phyloP scores from a whole-genome alignment of 2,113 vertebrate species.

The Chaetodon auriga region DNA sequence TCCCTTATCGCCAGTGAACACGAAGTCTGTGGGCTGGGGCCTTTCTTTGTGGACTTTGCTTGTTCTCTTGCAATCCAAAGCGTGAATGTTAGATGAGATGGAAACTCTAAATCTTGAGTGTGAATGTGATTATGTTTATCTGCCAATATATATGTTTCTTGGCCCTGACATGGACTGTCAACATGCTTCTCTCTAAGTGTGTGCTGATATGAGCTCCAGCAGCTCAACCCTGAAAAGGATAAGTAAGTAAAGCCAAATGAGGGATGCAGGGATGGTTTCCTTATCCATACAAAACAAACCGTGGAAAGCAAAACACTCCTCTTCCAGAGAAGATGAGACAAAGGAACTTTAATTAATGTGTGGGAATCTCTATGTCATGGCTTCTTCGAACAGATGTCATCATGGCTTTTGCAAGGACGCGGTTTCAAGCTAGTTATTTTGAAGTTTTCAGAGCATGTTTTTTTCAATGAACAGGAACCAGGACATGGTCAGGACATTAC shows the following conservation, averaged over 20 bases:
- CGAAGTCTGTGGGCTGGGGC: not conserved
- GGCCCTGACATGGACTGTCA: not conserved
- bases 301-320: not conserved
- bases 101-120: not conserved
- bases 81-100: not conserved
- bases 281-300: not conserved
- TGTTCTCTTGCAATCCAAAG: not conserved
- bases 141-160: not conserved
- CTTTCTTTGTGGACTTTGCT: not conserved
- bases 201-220: not conserved
- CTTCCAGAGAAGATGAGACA: not conserved
- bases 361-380: not conserved
- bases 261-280: not conserved
- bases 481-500: not conserved
- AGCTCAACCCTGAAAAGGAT: constrained; percentile 11
- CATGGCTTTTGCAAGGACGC: not conserved
- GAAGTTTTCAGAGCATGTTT: not conserved
- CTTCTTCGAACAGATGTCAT: not conserved
- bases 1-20: not conserved
- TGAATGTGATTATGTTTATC: not conserved
- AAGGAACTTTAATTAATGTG: not conserved
- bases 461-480: not conserved
- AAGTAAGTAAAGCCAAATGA: not conserved
- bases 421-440: not conserved
- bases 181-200: not conserved